phyloP scores from a whole-genome alignment of 2,113 vertebrate genomes.

The Sebastes schlegelii region DNA sequence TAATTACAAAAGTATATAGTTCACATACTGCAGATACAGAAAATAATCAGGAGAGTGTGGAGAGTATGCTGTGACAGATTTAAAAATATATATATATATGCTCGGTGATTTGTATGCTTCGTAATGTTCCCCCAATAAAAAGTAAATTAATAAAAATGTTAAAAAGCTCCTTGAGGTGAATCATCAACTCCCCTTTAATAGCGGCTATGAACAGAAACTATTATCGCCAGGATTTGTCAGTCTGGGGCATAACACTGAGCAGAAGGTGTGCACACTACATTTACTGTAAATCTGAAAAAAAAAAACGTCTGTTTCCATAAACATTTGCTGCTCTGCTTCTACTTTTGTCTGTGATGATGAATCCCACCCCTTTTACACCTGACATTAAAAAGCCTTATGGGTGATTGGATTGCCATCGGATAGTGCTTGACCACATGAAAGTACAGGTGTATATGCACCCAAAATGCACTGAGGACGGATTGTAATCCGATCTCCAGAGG shows the following conservation, averaged over 20 bases:
- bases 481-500: no score
- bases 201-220: not conserved
- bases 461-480: no score
- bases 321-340: not conserved
- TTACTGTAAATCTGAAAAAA: not conserved
- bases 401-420: no score
- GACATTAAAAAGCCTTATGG: no score
- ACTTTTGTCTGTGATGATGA: not conserved
- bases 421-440: no score
- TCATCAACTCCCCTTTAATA: constrained; percentile 19
- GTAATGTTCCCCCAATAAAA: no score
- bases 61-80: not conserved
- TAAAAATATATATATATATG: no score
- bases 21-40: not conserved
- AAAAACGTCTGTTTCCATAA: not conserved
- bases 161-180: no score
- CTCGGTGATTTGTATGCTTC: no score
- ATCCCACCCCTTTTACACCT: no score
- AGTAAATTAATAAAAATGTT: no score
- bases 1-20: constrained; percentile 9
- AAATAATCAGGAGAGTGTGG: not conserved
- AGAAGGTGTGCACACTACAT: not conserved
- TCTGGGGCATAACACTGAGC: not conserved
- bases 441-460: no score
- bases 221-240: constrained; percentile 8